phyloP scores from a whole-genome alignment of 1,140 invertebrate genomes.

The Liolophura sinensis region DNA sequence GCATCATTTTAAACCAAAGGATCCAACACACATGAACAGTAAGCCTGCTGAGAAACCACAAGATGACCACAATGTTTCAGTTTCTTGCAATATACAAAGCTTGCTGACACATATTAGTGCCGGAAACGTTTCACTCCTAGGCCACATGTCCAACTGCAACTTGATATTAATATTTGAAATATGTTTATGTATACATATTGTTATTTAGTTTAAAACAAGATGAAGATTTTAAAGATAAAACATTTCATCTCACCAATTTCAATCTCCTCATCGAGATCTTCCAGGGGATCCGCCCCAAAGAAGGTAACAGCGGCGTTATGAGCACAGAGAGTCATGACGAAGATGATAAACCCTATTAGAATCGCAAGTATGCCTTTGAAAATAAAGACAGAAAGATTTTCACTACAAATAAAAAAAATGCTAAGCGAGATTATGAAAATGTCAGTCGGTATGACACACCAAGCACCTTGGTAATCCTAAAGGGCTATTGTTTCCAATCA shows the following conservation, averaged over 20 bases:
- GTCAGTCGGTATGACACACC: background rate
- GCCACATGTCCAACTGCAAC: background rate
- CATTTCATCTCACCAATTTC: slow-evolving; percentile 21
- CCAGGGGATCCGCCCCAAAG: slow-evolving; percentile 65
- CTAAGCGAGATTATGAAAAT: background rate
- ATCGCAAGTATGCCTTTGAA: slow-evolving; percentile 63
- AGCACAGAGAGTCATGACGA: slow-evolving; percentile 58
- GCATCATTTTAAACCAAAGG: no score
- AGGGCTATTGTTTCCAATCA: background rate
- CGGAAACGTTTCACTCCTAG: background rate
- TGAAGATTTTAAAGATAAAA: background rate
- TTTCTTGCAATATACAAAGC: no score
- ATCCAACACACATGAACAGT: no score
- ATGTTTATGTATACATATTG: background rate
- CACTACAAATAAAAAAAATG: background rate
- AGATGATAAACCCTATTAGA: slow-evolving; percentile 56
- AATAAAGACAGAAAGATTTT: slow-evolving; percentile 1
- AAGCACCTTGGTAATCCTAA: background rate
- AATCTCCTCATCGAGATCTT: slow-evolving; percentile 61
- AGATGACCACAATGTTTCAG: no score
- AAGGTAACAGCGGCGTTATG: slow-evolving; percentile 60
- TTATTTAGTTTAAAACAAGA: background rate
- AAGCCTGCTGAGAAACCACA: no score
- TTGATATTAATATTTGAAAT: background rate
- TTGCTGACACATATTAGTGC: background rate